Percentiles rank a stretch among this genome's conserved stretches.
These are phyloP conservation scores for Pseudolaguvia tuberculata DNA, from an alignment of 2,113 vertebrate species.

Conservation along the genomic window DNA sequence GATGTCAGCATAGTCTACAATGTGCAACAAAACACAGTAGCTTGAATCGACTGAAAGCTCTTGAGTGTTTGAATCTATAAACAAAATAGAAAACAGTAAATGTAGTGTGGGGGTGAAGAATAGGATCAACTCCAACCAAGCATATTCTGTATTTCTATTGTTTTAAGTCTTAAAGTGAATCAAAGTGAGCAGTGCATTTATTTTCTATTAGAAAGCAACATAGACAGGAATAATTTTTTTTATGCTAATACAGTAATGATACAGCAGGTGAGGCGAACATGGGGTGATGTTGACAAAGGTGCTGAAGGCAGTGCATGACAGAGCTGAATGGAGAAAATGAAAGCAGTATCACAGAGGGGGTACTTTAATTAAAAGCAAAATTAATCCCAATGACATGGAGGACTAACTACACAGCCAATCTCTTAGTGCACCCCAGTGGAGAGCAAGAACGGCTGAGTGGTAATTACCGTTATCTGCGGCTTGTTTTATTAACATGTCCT, in stretches of 20 bases:
- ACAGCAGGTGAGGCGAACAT: slow-evolving; percentile 42
- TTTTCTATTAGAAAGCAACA: slow-evolving; percentile 60
- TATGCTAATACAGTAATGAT: slow-evolving; percentile 63
- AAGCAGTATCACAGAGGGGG: slow-evolving; percentile 56
- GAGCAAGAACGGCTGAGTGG: slow-evolving; percentile 62
- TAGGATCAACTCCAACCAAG: slow-evolving; percentile 48
- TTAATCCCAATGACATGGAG: slow-evolving; percentile 63
- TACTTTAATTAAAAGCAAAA: slow-evolving; percentile 69
- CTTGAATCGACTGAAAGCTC: too few species aligned
- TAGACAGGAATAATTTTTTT: slow-evolving; percentile 67
- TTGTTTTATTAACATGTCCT: slow-evolving; percentile 74
- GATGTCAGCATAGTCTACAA: slow-evolving; percentile 43
- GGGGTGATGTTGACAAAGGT: slow-evolving; percentile 26
- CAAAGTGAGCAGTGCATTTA: slow-evolving; percentile 64
- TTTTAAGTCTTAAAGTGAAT: slow-evolving; percentile 70
- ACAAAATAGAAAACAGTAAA: slow-evolving; percentile 46
- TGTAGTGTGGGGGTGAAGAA: slow-evolving; percentile 39
- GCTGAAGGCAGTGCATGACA: slow-evolving; percentile 17
- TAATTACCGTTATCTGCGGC: slow-evolving; percentile 74
- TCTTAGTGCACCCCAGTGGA: slow-evolving; percentile 44
- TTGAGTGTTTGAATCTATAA: slow-evolving; percentile 58
- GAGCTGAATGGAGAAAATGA: slow-evolving; percentile 28
- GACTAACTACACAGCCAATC: slow-evolving; percentile 54
- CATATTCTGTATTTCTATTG: slow-evolving; percentile 55
- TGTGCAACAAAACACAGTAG: slow-evolving; percentile 19